Evolutionary conservation across 2,113 vertebrate genomes (phyloP), one percentile per base, ranked within the genome.

Genomic region (Calyptomena viridis): DNA sequence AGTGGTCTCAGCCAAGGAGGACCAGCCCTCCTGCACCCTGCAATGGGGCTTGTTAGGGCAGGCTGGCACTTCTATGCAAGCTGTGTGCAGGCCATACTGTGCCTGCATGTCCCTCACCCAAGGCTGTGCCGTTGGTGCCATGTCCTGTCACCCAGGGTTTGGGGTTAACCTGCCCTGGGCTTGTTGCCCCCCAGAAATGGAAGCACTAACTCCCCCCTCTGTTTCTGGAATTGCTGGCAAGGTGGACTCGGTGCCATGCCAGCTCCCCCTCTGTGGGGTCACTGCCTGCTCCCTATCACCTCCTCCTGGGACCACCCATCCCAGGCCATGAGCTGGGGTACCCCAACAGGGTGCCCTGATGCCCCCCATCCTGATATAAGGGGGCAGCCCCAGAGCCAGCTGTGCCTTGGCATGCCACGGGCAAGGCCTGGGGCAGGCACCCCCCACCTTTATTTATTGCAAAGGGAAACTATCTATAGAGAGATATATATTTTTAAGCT

Each of bases 391-490:
- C 62, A 93, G 67, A 92, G 72, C 59, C 74, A 84, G 47, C 44
- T 31, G 15, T 75, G 73, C 86, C 79, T 78, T 91, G 59, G 84
- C 4, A 1, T 71, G 73, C 91, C 8, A 6, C 33, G 82, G 92
- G 79, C 79, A 90, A 86, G 89, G 91, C 79, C 92, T 87, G 87
- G 88, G 62, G 72, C 3, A 14, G 85, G 75, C 85, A 83, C 15
- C 55, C 92, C 92, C 55, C 55, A 84, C 96, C 92, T 95, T 97
- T 97, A 97, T 97, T 97, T 97, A 97, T 97, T 97, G 94, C 96
- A 97, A 97, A 97, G 96, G 96, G 96, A 97, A 96, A 95, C 95
- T 97, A 97, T 97, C 96, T 97, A 97, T 97, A 97, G 96, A 97
- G 96, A 97, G 92, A 96, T 97, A 97, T 97, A 97, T 97, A 97